Base-by-base conservation (phyloP, 2,797 vertebrate species). In the Galagoides demidoff region DNA sequence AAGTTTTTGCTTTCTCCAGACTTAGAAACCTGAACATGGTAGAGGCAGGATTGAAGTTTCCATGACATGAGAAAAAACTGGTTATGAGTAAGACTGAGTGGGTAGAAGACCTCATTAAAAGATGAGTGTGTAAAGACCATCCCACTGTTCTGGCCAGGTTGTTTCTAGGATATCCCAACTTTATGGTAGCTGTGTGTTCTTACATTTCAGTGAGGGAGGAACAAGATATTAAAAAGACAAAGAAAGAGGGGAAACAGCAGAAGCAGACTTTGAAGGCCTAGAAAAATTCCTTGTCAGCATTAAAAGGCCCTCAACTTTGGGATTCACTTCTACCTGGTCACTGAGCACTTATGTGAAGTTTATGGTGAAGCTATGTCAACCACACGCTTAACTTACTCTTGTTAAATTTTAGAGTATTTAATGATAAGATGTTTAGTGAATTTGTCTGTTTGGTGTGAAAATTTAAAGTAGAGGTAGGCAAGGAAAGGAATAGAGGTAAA, bases 1-100 rank as follows among this genome's bases (percentile, higher is more conserved):
- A 93, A 66, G 59, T 71, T 70, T 95, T 95, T 91, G 23, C 27
- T 77, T 91, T 95, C 68, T n/a, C 81, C 57, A 73, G 93, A 68
- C 79, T 55, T 96, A n/a, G 31, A 43, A 43, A 91, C 55, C 10
- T 86, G 52, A 90, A 77, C 55, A 61, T 59, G 61, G 49, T 57
- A 83, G 55, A 57, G 52, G 71, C 61, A 94, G n/a, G 64, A 85
- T 11, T 61, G 9, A 90, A 83, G 74, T 77, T 94, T 89, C 84
- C 73, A 0, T 92, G 57, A 77, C 61, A 83, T 90, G 49, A 43
- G 66, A 66, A 86, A 78, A 83, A 89, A 49, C 39, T 82, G 57
- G 66, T 4, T 81, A 3, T 92, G 92, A 86, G 39, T 94, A 34
- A 84, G 88, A 85, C 66, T n/a, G 55, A 84, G 64, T 83, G 52